Conservation (phyloP, 2,797 vertebrate genomes). For the Alouatta caraya region DNA sequence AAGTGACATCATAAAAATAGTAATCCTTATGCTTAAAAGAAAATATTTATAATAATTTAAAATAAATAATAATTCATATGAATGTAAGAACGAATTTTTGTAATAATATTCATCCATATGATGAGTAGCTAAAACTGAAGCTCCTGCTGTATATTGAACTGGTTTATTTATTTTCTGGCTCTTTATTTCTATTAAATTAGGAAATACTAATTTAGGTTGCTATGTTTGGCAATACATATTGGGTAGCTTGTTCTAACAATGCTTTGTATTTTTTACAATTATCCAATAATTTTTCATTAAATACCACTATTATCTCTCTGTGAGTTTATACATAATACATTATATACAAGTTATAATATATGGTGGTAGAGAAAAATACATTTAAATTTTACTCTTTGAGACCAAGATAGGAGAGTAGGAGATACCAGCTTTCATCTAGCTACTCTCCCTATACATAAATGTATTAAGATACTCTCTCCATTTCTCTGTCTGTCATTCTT, state of each 20-base stretch:
- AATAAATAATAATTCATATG: neutral
- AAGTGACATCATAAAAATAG: neutral
- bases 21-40: neutral
- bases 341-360: neutral
- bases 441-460: too few species aligned
- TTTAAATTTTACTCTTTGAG: neutral
- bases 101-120: neutral
- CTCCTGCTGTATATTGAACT: neutral
- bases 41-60: neutral
- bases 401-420: neutral
- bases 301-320: neutral
- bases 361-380: neutral
- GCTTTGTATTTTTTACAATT: neutral
- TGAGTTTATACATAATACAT: neutral
- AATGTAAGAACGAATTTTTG: neutral
- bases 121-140: neutral
- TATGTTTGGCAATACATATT: neutral
- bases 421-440: neutral
- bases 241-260: neutral
- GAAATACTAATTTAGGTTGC: neutral
- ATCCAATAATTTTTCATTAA: neutral
- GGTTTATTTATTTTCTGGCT: neutral
- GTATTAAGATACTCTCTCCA: too few species aligned
- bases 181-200: neutral
- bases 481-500: too few species aligned